phyloP scores from a whole-genome alignment of 2,888 invertebrate genomes.

The Acrocera orbiculus region DNA sequence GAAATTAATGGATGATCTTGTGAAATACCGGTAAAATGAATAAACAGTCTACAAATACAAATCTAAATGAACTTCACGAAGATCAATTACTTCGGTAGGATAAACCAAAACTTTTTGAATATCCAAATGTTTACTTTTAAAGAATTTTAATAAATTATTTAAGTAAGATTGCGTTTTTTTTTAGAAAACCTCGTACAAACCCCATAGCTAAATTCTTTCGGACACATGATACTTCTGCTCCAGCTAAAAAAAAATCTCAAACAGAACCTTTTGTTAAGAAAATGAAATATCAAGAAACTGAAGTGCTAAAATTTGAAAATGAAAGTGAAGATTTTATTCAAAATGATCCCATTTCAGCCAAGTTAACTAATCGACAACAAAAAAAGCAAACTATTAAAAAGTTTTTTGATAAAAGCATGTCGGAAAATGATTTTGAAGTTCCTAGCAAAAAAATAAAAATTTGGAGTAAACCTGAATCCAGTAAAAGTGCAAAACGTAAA shows the following conservation, averaged over 20 bases:
- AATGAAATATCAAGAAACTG: no score
- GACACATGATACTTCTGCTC: no score
- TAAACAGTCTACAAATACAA: slow-evolving; percentile 21
- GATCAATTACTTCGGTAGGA: slow-evolving; percentile 20
- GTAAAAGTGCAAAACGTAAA: neutral
- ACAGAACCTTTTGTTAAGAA: no score
- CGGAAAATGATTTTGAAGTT: slow-evolving; percentile 3
- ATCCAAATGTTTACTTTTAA: no score
- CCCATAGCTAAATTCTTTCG: no score
- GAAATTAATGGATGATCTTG: slow-evolving; percentile 17
- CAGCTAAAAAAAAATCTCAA: no score
- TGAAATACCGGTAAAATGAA: slow-evolving; percentile 21
- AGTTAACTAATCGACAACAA: no score
- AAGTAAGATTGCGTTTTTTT: no score
- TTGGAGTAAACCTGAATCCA: no score
- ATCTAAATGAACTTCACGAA: slow-evolving; percentile 18
- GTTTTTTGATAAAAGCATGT: slow-evolving; percentile 1
- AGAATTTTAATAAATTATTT: no score
- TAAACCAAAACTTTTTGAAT: no score
- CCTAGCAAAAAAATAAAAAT: slow-evolving; percentile 1
- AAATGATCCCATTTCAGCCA: neutral
- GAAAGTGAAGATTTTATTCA: neutral
- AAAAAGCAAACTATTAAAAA: neutral
- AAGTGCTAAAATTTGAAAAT: neutral
- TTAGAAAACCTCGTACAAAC: no score